Evolutionary conservation across 1,140 invertebrate species (phyloP), one percentile per base, ranked within the genome.

Genomic region (Periplaneta americana): DNA sequence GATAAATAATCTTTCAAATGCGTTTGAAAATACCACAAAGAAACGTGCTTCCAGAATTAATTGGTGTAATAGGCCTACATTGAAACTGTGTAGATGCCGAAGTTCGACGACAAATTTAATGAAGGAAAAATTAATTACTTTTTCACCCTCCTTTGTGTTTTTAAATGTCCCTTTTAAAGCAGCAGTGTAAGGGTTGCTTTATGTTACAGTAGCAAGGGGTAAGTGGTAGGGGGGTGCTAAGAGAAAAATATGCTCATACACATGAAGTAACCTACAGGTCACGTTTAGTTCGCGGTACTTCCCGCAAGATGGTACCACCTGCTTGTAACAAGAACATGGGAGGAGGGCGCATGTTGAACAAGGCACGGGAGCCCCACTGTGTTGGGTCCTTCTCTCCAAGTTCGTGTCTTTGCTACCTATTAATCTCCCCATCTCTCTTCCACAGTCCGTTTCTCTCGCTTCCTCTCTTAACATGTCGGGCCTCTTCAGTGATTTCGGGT

Each of bases 231-330:
- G 10, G 33, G 37, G 78, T 48, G 57, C 28, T 32, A 37, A 57
- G 18, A 37, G 37, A 57, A 79, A 79, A 48, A 48, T 48, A 32
- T 37, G 78, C 36, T 37, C 13, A 79, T 18, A 79, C 36, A 36
- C 57, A 79, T 75, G 78, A 80, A 74, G 48, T 74, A 75, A 28
- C 57, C 87, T 87, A 88, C 48, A 66, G 48, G 48, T 66, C 88
- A 89, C 88, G 88, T 88, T 88, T 88, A 87, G 87, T 88, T 89
- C 85, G 84, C 86, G 48, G 88, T 87, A 88, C 88, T 88, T 88
- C 86, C 87, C 86, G 85, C 87, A 88, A 86, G 83, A 88, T 89
- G 88, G 88, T 85, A 87, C 87, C 86, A 84, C 82, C 36, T 81
- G 82, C 76, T 75, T 82, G 77, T 32, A 36, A 36, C 48, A 66